A percentile compares a stretch with the other conserved stretches of the same genome.
Conservation (phyloP, 2,888 invertebrate genomes). For the Cetonia aurata region DNA sequence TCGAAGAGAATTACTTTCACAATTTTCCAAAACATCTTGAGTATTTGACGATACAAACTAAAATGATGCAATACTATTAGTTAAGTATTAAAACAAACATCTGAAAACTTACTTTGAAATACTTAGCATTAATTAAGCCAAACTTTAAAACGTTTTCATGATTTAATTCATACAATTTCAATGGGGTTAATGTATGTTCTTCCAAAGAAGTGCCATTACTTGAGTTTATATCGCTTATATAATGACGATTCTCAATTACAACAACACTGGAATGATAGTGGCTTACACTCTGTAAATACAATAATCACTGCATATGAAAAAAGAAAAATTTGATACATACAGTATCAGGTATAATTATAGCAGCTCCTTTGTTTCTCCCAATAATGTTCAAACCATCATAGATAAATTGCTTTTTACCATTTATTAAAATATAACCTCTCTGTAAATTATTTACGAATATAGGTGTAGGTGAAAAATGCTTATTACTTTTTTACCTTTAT, state of each 20-base stretch:
- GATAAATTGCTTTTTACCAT: constrained; percentile 51
- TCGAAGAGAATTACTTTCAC: not conserved
- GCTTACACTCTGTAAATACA: constrained; percentile 59
- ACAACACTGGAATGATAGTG: constrained; percentile 62
- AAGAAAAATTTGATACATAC: constrained; percentile 52
- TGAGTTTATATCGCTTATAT: constrained; percentile 61
- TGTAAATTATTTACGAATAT: constrained; percentile 41
- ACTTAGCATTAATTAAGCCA: constrained; percentile 54
- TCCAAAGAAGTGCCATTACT: constrained; percentile 61
- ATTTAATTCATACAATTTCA: constrained; percentile 57
- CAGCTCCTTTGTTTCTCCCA: constrained; percentile 60
- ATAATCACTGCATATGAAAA: not conserved
- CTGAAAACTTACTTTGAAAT: constrained; percentile 46
- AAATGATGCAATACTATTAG: not conserved
- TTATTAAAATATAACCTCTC: constrained; percentile 54
- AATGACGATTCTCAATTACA: constrained; percentile 59
- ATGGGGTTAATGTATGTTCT: constrained; percentile 55
- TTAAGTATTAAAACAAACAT: not conserved
- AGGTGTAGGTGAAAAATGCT: not conserved
- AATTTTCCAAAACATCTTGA: not conserved
- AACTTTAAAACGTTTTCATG: constrained; percentile 56
- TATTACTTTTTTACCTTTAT: constrained; percentile 15
- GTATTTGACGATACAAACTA: constrained; percentile 1
- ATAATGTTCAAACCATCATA: constrained; percentile 61
- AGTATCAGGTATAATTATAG: constrained; percentile 60